Evolutionary conservation across 92 coral and sea anemone genomes (phyloP).

Genomic region (Phymanthus crucifer): DNA sequence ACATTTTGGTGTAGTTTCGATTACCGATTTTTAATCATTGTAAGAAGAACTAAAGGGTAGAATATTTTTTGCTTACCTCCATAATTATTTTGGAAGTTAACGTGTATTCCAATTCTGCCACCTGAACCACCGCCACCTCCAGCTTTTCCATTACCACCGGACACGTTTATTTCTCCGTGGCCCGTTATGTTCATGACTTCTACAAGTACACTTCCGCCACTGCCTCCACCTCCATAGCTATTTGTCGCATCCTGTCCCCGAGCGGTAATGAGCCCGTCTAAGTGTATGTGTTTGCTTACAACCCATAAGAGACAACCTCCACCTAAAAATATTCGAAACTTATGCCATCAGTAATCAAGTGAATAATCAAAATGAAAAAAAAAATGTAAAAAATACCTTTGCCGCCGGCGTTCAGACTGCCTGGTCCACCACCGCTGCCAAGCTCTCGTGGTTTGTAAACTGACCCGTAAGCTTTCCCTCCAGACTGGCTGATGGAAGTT

Average conservation of each 20-base stretch:
- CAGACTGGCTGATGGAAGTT: slow-evolving; percentile 23
- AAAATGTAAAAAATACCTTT: background rate
- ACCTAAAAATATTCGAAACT: no score
- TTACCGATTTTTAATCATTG: no score
- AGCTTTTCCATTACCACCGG: slow-evolving; percentile 65
- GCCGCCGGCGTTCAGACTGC: slow-evolving; percentile 56
- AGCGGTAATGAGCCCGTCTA: slow-evolving; percentile 87
- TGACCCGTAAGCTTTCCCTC: slow-evolving; percentile 90
- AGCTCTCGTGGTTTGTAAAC: slow-evolving; percentile 69
- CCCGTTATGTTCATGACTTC: slow-evolving; percentile 91
- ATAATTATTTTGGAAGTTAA: slow-evolving; percentile 88
- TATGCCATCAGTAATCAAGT: background rate
- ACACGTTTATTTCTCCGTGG: slow-evolving; percentile 87
- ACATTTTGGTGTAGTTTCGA: no score
- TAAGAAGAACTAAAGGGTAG: slow-evolving; percentile 9
- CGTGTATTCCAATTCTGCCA: slow-evolving; percentile 92
- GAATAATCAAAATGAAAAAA: background rate
- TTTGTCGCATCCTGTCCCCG: slow-evolving; percentile 55
- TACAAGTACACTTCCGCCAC: slow-evolving; percentile 89
- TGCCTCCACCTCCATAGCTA: slow-evolving; percentile 77
- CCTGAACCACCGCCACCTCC: slow-evolving; percentile 89
- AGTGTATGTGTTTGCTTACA: slow-evolving; percentile 67
- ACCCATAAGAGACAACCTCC: slow-evolving; percentile 80
- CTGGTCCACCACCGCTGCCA: slow-evolving; percentile 97
- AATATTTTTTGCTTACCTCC: slow-evolving; percentile 76